Conservation (phyloP, 2,888 invertebrate genomes). For the Tetanocera ferruginea region DNA sequence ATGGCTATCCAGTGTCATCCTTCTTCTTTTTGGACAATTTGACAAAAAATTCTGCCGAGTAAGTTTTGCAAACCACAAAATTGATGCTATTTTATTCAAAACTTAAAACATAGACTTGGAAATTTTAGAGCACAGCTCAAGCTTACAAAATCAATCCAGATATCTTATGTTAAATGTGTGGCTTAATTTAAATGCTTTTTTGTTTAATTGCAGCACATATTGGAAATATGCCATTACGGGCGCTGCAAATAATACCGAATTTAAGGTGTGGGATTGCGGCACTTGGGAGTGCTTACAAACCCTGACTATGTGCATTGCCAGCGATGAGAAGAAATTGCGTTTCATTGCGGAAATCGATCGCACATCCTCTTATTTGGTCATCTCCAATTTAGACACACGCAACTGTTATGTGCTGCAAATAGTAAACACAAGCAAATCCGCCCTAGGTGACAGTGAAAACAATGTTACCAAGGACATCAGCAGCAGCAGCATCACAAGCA, state of each 20-base stretch:
- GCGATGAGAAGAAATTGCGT: conserved; percentile 50
- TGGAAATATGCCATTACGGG: conserved; percentile 98
- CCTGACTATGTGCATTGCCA: conserved; percentile 71
- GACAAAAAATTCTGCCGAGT: conserved; percentile 83
- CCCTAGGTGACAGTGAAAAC: conserved; percentile 28
- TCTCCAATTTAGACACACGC: conserved; percentile 89
- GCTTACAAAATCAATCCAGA: too few species aligned
- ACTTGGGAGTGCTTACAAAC: conserved; percentile 95
- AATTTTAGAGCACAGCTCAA: too few species aligned
- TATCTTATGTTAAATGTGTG: too few species aligned
- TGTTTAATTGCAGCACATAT: conserved; percentile 71
- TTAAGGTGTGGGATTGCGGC: conserved; percentile 96
- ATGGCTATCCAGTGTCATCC: conserved; percentile 86
- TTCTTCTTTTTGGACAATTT: conserved; percentile 96
- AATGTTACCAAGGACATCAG: conserved; percentile 44
- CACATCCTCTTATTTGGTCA: conserved; percentile 86
- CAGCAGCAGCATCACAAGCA: conserved; percentile 34
- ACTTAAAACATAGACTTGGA: too few species aligned
- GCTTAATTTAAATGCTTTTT: neutral
- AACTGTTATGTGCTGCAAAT: conserved; percentile 87
- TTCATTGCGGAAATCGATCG: conserved; percentile 82
- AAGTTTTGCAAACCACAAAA: conserved; percentile 68
- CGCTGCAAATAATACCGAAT: conserved; percentile 87
- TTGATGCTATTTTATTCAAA: too few species aligned
- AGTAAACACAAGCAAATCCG: conserved; percentile 71